Conservation (phyloP, 2,888 invertebrate genomes). For the Amphipoea oculea region DNA sequence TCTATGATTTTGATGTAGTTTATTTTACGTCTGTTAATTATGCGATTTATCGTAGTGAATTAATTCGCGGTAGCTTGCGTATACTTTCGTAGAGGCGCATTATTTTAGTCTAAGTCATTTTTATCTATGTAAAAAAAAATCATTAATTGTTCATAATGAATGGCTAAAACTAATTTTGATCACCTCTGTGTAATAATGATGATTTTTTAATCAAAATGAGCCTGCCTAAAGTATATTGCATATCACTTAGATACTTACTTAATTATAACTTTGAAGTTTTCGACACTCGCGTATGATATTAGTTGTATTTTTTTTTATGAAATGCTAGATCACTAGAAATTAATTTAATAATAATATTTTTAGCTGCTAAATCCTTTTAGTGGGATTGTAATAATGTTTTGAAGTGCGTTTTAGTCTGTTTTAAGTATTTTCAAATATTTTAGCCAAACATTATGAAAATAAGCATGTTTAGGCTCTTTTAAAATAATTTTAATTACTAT, state of each 20-base stretch:
- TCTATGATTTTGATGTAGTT: conserved; percentile 65
- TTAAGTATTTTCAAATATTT: conserved; percentile 13
- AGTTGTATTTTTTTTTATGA: conserved; percentile 69
- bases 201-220: conserved; percentile 71
- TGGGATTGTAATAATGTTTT: conserved; percentile 64
- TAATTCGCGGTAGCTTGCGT: conserved; percentile 71
- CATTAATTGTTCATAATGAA: conserved; percentile 27
- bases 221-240: conserved; percentile 89
- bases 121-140: conserved; percentile 49
- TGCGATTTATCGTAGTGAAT: conserved; percentile 31
- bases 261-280: conserved; percentile 76
- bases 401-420: conserved; percentile 43
- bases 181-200: conserved; percentile 42
- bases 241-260: conserved; percentile 85
- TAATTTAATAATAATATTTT: conserved; percentile 66
- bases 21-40: conserved; percentile 52
- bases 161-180: conserved; percentile 59
- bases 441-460: conserved; percentile 3
- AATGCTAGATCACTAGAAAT: conserved; percentile 73
- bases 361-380: conserved; percentile 56
- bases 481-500: conserved; percentile 8
- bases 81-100: conserved; percentile 56
- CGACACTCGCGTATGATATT: conserved; percentile 71
- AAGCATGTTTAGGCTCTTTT: neutral
- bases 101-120: conserved; percentile 60